Conservation (phyloP, 2,113 vertebrate genomes). For the Syrrhaptes paradoxus region DNA sequence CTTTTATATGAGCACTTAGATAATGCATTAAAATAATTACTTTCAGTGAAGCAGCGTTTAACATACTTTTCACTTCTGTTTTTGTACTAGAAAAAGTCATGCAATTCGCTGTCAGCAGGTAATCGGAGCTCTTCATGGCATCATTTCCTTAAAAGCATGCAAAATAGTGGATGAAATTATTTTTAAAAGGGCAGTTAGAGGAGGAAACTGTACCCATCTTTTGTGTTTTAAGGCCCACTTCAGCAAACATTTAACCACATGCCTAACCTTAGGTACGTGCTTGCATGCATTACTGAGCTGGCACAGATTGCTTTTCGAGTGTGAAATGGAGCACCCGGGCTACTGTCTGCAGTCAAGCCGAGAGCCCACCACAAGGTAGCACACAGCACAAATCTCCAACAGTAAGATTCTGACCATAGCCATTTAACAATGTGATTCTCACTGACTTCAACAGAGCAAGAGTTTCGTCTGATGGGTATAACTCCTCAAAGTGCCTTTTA, state of each 20-base stretch:
- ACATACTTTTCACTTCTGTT: not conserved
- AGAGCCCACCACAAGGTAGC: not conserved
- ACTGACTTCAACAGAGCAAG: not conserved
- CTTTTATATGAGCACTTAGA: not conserved
- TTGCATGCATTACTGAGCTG: not conserved
- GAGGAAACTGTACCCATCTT: not conserved
- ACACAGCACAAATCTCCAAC: not conserved
- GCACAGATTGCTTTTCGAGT: not conserved
- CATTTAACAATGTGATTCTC: not conserved
- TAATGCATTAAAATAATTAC: not conserved
- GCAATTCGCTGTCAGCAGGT: not conserved
- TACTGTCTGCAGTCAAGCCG: not conserved
- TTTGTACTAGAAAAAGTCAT: not conserved
- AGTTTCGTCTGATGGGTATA: not conserved
- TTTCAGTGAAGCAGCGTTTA: not conserved
- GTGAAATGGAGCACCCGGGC: not conserved
- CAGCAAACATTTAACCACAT: not conserved
- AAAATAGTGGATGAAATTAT: not conserved
- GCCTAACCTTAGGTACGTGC: not conserved
- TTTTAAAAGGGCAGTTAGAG: not conserved
- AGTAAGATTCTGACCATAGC: not conserved
- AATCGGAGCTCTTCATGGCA: not conserved
- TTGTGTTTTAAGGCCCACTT: not conserved
- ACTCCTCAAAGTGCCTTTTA: not conserved
- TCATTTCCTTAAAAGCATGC: not conserved